These are phyloP conservation scores for Gadopsis marmoratus DNA, from an alignment of 2,797 vertebrate genomes.

Conservation along the genomic window DNA sequence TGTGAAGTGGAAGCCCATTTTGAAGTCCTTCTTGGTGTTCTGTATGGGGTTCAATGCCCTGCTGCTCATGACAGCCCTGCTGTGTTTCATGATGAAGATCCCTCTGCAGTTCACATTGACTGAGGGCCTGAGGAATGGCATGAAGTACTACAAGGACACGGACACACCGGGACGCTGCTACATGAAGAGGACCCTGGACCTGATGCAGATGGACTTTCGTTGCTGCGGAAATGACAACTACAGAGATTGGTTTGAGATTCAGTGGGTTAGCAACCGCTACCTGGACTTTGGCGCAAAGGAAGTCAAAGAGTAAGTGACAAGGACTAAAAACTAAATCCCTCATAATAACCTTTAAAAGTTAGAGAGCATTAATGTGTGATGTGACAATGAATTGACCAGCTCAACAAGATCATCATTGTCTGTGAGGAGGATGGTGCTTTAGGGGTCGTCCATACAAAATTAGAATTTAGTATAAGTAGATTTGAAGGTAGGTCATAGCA, in stretches of 20 bases:
- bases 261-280: constrained; percentile 99
- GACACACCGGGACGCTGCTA: constrained; percentile 97
- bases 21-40: constrained; percentile 89
- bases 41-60: constrained; percentile 89
- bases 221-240: constrained; percentile 97
- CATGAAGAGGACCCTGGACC: constrained; percentile 98
- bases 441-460: constrained; percentile 17
- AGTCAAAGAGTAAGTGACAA: constrained; percentile 94
- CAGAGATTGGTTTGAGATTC: constrained; percentile 98
- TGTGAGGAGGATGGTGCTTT: neutral
- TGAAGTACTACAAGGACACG: constrained; percentile 97
- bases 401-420: constrained; percentile 7
- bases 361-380: constrained; percentile 5
- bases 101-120: constrained; percentile 93
- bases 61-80: constrained; percentile 86
- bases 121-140: constrained; percentile 91
- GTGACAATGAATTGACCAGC: neutral
- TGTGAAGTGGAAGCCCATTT: constrained; percentile 90
- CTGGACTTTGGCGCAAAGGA: constrained; percentile 97
- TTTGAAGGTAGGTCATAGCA: constrained; percentile 62
- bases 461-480: constrained; percentile 65
- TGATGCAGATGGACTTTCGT: constrained; percentile 98
- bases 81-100: constrained; percentile 92
- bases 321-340: constrained; percentile 20
- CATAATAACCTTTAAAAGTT: neutral